phyloP scores from a whole-genome alignment of 2,113 vertebrate species.

The Fukomys damarensis region DNA sequence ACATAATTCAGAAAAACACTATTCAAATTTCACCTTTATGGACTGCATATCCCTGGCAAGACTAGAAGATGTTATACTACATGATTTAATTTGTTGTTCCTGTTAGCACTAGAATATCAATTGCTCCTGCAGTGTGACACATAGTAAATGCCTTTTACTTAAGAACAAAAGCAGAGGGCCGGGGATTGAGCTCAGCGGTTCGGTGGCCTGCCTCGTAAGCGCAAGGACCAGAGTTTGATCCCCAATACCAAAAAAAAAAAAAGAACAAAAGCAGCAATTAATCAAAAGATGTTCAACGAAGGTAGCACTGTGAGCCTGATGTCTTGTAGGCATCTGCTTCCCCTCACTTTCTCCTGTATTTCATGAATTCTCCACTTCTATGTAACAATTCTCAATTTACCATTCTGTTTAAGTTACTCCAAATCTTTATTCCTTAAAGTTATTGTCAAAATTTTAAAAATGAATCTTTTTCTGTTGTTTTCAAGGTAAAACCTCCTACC shows the following conservation, averaged over 20 bases:
- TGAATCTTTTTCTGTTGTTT: constrained; percentile 59
- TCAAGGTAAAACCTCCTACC: constrained; percentile 70
- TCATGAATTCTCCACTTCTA: background rate
- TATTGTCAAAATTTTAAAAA: constrained; percentile 36
- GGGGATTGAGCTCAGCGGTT: too few relatives aligned
- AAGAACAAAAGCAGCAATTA: too few relatives aligned
- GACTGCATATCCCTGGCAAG: background rate
- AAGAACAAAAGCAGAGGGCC: background rate
- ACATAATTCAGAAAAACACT: background rate
- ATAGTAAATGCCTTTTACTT: background rate
- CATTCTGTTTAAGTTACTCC: constrained; percentile 72
- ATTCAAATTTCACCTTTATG: background rate
- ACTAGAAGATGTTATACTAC: background rate
- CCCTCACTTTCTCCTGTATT: background rate
- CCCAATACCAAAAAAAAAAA: too few relatives aligned
- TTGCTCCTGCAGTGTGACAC: background rate
- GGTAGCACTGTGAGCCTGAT: accelerated
- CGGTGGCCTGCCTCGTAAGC: too few relatives aligned
- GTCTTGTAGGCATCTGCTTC: background rate
- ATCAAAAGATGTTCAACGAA: background rate
- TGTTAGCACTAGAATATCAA: background rate
- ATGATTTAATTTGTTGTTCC: background rate
- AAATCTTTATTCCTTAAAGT: constrained; percentile 65
- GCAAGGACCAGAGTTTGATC: too few relatives aligned
- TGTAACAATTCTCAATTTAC: constrained; percentile 11